phyloP scores from a whole-genome alignment of 2,113 vertebrate genomes.

The Eonycteris spelaea region DNA sequence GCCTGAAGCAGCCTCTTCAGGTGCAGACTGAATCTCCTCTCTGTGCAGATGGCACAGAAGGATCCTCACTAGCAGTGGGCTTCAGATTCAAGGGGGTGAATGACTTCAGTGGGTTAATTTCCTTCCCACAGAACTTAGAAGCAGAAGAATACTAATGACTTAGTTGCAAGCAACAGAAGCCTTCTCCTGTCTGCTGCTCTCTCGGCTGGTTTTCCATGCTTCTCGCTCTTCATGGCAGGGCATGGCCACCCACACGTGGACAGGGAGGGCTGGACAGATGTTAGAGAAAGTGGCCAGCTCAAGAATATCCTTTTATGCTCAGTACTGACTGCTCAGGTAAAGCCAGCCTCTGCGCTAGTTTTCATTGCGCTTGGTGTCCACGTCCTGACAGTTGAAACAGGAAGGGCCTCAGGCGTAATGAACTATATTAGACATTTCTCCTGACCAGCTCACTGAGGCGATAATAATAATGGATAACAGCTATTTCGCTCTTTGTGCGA shows the following conservation, averaged over 20 bases:
- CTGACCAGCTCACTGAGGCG: not conserved
- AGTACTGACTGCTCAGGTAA: not conserved
- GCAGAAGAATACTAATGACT: not conserved
- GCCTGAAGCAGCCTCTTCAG: not conserved
- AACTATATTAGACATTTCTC: not conserved
- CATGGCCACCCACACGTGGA: rapidly evolving
- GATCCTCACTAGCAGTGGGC: not conserved
- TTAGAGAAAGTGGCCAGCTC: not conserved
- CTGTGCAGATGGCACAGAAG: not conserved
- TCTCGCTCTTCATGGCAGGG: not conserved
- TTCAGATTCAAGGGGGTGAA: not conserved
- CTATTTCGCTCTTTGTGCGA: not conserved
- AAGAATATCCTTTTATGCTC: not conserved
- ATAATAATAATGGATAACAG: not conserved
- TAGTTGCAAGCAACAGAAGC: too few species aligned
- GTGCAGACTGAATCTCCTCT: not conserved
- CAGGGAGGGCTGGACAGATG: not conserved
- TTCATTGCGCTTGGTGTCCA: not conserved
- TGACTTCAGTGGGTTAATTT: not conserved
- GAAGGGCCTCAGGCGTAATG: not conserved
- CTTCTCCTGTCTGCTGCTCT: not conserved
- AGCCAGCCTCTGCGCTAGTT: not conserved
- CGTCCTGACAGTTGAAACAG: not conserved
- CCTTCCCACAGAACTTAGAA: not conserved
- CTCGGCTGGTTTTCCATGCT: not conserved